Conservation (phyloP, 2,113 vertebrate species). For the Melierax canorus region DNA sequence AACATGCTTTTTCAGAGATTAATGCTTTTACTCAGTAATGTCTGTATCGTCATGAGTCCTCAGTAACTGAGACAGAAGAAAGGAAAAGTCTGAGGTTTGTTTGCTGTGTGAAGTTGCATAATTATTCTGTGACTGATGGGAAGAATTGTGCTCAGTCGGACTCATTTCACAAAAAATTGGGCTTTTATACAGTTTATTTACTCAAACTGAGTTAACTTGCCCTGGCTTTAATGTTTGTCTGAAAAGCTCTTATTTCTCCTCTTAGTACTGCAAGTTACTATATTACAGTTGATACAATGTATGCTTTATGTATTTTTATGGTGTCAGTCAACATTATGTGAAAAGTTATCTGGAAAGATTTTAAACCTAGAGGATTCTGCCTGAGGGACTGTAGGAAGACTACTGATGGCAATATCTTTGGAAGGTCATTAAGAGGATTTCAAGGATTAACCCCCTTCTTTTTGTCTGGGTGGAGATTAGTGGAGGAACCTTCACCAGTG, state of each 20-base stretch:
- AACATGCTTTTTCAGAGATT: conserved; percentile 41
- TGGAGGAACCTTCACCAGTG: background rate
- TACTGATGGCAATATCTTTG: background rate
- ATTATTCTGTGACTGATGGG: conserved; percentile 49
- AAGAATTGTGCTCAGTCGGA: conserved; percentile 15
- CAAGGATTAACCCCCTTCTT: conserved; percentile 21
- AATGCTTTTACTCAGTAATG: conserved; percentile 61
- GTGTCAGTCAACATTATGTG: background rate
- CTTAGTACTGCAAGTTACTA: background rate
- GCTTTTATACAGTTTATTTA: background rate
- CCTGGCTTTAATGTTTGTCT: conserved; percentile 1
- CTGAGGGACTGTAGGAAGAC: background rate
- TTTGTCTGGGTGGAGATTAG: conserved; percentile 46
- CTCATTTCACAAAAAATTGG: conserved; percentile 1
- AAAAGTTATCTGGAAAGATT: background rate
- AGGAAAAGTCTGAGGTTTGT: conserved; percentile 1
- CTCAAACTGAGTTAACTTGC: background rate
- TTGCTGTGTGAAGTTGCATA: conserved; percentile 32
- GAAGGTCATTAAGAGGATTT: conserved; percentile 40
- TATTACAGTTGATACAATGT: background rate
- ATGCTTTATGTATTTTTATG: background rate
- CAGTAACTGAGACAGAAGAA: background rate
- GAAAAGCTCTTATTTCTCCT: background rate
- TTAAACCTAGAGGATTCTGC: background rate
- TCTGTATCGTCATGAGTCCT: background rate